phyloP scores from a whole-genome alignment of 2,888 invertebrate species.

The Melikaiella ostensackeni region DNA sequence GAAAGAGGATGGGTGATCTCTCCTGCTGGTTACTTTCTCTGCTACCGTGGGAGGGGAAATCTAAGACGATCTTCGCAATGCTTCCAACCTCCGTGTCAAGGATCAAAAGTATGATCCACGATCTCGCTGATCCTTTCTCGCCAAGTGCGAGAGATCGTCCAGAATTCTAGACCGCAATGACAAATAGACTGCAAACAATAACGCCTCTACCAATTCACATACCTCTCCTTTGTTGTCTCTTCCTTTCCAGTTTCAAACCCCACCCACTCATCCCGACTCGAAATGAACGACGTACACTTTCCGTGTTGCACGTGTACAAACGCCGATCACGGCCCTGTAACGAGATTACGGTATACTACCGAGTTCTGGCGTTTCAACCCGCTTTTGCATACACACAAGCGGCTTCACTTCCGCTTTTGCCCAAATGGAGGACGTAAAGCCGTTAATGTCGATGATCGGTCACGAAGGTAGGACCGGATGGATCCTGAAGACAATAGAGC shows the following conservation, averaged over 20 bases:
- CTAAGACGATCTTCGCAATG: constrained; percentile 27
- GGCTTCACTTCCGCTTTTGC: constrained; percentile 69
- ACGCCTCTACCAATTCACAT: constrained; percentile 50
- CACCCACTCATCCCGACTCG: constrained; percentile 44
- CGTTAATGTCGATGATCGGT: constrained; percentile 64
- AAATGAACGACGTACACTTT: constrained; percentile 30
- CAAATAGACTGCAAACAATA: constrained; percentile 46
- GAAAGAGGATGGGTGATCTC: constrained; percentile 12
- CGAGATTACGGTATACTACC: constrained; percentile 63
- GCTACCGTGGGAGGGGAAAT: constrained; percentile 10
- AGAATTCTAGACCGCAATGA: constrained; percentile 34
- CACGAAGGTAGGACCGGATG: constrained; percentile 54
- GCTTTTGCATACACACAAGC: constrained; percentile 64
- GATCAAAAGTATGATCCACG: constrained; percentile 24
- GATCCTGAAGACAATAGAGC: constrained; percentile 37
- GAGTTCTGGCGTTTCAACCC: constrained; percentile 50
- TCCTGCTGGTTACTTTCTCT: constrained; percentile 34
- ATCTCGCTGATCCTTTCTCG: constrained; percentile 17
- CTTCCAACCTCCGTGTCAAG: constrained; percentile 33
- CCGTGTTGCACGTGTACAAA: constrained; percentile 32
- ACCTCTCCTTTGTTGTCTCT: constrained; percentile 50
- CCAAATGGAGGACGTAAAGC: constrained; percentile 70
- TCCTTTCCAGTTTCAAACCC: constrained; percentile 41
- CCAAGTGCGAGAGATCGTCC: constrained; percentile 48
- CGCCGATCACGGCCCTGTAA: constrained; percentile 55